Conservation (phyloP, 2,888 invertebrate species). For the Calameuta filiformis region DNA sequence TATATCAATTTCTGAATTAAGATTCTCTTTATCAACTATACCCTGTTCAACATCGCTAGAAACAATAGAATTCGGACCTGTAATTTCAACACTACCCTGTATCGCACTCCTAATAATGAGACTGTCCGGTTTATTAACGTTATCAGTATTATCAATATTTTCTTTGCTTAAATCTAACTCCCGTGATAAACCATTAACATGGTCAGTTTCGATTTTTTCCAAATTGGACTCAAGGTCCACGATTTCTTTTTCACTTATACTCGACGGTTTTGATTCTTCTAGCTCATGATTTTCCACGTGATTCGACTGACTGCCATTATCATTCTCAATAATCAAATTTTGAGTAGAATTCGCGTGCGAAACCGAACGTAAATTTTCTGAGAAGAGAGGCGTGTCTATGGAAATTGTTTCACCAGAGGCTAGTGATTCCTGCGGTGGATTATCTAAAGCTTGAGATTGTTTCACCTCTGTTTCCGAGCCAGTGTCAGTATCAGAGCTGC, state of each 20-base stretch:
- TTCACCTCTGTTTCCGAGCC: constrained; percentile 81
- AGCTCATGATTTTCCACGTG: background rate
- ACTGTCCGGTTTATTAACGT: background rate
- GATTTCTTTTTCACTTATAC: background rate
- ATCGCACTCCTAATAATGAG: background rate
- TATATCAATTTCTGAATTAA: background rate
- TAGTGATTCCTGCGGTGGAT: constrained; percentile 26
- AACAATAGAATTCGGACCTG: background rate
- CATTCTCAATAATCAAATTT: background rate
- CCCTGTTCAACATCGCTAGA: background rate
- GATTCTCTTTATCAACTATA: background rate
- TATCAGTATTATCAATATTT: background rate
- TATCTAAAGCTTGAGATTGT: constrained; percentile 48
- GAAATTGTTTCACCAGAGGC: constrained; percentile 21
- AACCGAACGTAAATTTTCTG: background rate
- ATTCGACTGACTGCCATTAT: background rate
- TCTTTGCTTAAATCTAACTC: background rate
- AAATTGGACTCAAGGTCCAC: background rate
- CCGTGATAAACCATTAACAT: background rate
- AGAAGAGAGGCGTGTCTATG: background rate
- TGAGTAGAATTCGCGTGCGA: background rate
- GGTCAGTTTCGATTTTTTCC: background rate
- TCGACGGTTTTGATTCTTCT: background rate
- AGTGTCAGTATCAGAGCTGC: constrained; percentile 73
- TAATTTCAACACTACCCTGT: background rate